phyloP scores from a whole-genome alignment of 2,797 vertebrate genomes.

The Sebastes itinus region DNA sequence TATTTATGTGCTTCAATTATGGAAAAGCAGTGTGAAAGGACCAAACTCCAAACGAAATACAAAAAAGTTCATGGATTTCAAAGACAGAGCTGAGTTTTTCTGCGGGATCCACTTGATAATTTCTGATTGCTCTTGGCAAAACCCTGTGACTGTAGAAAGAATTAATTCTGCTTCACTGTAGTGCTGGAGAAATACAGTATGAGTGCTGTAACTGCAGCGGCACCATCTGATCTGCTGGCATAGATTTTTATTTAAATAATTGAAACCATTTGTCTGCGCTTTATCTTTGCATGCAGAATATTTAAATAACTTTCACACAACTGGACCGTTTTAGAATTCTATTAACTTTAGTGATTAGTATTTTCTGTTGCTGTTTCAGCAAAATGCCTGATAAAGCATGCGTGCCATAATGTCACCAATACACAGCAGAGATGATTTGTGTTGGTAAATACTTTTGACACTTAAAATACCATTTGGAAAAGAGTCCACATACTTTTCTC shows the following conservation, averaged over 20 bases:
- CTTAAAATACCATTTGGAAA: background rate
- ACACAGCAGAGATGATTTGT: background rate
- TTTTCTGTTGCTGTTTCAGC: background rate
- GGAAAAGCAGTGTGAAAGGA: slow-evolving; percentile 53
- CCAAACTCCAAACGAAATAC: slow-evolving; percentile 42
- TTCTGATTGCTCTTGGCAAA: slow-evolving; percentile 45
- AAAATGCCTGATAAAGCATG: background rate
- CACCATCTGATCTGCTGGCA: slow-evolving; percentile 4
- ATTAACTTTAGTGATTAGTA: slow-evolving; percentile 12
- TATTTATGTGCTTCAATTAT: slow-evolving; percentile 75
- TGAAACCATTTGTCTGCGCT: slow-evolving; percentile 19
- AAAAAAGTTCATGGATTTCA: slow-evolving; percentile 54
- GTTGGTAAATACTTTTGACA: background rate
- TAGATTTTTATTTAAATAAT: slow-evolving; percentile 1
- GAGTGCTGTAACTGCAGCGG: background rate
- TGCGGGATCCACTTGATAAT: slow-evolving; percentile 31
- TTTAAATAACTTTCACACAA: slow-evolving; percentile 14
- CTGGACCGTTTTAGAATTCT: slow-evolving; percentile 7
- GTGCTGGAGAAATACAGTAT: slow-evolving; percentile 17
- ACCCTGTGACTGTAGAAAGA: slow-evolving; percentile 21
- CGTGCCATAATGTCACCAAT: background rate
- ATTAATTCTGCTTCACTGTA: slow-evolving; percentile 32
- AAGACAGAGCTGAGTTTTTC: slow-evolving; percentile 13
- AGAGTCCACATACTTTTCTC: background rate
- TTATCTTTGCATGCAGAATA: slow-evolving; percentile 15